Evolutionary conservation across 2,888 invertebrate genomes (phyloP), one percentile per base, ranked within the genome.

Genomic region (Neuroscelio doddi): DNA sequence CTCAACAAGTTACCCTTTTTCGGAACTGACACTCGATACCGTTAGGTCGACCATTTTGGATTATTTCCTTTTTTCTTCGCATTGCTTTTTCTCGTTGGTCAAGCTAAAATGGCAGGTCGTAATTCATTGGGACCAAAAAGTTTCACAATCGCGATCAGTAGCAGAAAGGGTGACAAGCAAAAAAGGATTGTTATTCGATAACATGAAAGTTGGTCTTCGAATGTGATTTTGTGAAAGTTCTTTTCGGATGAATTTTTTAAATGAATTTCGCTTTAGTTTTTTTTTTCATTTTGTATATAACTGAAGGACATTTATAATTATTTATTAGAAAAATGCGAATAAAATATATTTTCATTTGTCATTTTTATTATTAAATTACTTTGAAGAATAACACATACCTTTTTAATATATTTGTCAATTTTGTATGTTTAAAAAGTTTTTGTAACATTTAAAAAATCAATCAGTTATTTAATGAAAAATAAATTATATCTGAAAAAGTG

Each of bases 1-100:
- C 14, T 46, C 50, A 50, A 62, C 68, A 47, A 55, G 47, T 47
- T 38, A 50, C 64, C 64, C 59, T 56, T 58, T 56, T 50, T 55
- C 30, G 17, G 50, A 49, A 50, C 38, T 50, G 52, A 59, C 55
- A 61, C 57, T 72, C 70, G 71, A 73, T 75, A 59, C 76, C 75
- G 77, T 75, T 77, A 76, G 70, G 73, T 72, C 72, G 38, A 34
- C 59, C 65, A 72, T 58, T 57, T 59, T 44, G 44, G 39, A 58
- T 49, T 51, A 49, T 41, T 56, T 39, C 34, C 51, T 61, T 45
- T 68, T 68, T 51, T 61, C 27, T 44, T n/a, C n/a, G n/a, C n/a
- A 46, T 55, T 39, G 32, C 41, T 51, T 42, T 50, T 41, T 42
- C 38, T 49, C 56, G 29, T 46, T 45, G 58, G 53, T 46, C 55